phyloP scores from a whole-genome alignment of 1,140 invertebrate species.

The Apis mellifera region DNA sequence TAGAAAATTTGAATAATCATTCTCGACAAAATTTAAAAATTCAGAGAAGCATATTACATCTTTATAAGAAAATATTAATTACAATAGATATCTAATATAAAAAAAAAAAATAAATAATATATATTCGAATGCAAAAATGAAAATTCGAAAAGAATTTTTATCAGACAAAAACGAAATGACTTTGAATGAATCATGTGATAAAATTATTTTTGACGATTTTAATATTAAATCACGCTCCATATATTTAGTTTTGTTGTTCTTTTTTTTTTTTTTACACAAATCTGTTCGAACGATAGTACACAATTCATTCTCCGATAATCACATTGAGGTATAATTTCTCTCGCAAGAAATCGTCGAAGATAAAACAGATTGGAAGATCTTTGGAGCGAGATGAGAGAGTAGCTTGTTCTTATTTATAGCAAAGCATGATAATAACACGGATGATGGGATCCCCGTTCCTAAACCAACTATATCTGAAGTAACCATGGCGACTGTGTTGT shows the following conservation, averaged over 20 bases:
- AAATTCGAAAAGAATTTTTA: too few relatives aligned
- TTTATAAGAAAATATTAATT: too few relatives aligned
- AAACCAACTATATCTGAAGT: slow-evolving; percentile 62
- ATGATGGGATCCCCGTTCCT: slow-evolving; percentile 76
- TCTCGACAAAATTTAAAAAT: too few relatives aligned
- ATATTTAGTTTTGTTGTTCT: neutral
- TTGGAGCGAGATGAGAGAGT: slow-evolving; percentile 58
- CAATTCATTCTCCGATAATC: neutral
- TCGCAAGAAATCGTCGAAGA: neutral
- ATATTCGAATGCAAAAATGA: too few relatives aligned
- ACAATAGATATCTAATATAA: too few relatives aligned
- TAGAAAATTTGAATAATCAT: too few relatives aligned
- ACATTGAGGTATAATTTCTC: neutral
- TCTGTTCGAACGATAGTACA: neutral
- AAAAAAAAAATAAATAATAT: too few relatives aligned
- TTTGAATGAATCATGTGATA: neutral
- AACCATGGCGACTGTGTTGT: slow-evolving; percentile 71
- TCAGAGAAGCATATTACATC: too few relatives aligned
- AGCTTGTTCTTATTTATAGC: slow-evolving; percentile 75
- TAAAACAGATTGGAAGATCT: neutral
- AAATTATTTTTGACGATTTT: neutral
- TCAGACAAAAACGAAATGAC: too few relatives aligned
- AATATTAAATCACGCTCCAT: neutral
- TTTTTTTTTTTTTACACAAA: neutral
- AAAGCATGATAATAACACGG: slow-evolving; percentile 78